These are phyloP conservation scores for Melanotaenia duboulayi DNA, from an alignment of 2,113 vertebrate genomes.

Conservation along the genomic window DNA sequence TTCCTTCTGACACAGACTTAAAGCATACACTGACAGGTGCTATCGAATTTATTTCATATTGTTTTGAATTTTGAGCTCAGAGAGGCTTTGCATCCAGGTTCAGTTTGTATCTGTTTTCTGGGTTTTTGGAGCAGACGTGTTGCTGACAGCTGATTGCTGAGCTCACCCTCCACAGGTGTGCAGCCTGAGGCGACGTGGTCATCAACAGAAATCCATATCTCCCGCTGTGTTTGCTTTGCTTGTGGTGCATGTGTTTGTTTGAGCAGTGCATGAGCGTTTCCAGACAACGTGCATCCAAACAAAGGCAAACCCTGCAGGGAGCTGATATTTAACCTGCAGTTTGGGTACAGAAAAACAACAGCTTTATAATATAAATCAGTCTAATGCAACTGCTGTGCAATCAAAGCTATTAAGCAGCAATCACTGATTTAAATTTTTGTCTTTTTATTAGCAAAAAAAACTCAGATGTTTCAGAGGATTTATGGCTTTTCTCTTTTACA, in stretches of 20 bases:
- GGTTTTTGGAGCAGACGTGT: not conserved
- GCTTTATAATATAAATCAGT: not conserved
- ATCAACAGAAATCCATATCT: constrained; percentile 59
- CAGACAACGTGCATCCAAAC: constrained; percentile 16
- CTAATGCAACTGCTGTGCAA: too few species aligned
- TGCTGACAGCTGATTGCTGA: constrained; percentile 42
- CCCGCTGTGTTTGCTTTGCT: constrained; percentile 29
- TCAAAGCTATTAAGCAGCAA: not conserved
- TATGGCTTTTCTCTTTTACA: too few species aligned
- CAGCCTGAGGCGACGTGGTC: constrained; percentile 27
- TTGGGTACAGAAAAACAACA: not conserved
- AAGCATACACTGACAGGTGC: not conserved
- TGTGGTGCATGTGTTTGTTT: constrained; percentile 17
- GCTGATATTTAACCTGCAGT: constrained; percentile 14
- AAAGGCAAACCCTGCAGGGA: constrained; percentile 19
- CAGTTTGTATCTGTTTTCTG: not conserved
- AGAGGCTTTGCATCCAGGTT: constrained; percentile 13
- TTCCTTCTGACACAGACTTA: not conserved
- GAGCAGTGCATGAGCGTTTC: constrained; percentile 7
- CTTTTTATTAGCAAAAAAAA: not conserved
- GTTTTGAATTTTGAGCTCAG: not conserved
- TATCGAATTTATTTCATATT: not conserved
- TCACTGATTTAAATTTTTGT: too few species aligned
- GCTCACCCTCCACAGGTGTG: constrained; percentile 43
- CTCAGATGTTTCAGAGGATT: too few species aligned